These are phyloP conservation scores for Muraenolepis orangiensis DNA, from an alignment of 2,797 vertebrate species.

Conservation along the genomic window DNA sequence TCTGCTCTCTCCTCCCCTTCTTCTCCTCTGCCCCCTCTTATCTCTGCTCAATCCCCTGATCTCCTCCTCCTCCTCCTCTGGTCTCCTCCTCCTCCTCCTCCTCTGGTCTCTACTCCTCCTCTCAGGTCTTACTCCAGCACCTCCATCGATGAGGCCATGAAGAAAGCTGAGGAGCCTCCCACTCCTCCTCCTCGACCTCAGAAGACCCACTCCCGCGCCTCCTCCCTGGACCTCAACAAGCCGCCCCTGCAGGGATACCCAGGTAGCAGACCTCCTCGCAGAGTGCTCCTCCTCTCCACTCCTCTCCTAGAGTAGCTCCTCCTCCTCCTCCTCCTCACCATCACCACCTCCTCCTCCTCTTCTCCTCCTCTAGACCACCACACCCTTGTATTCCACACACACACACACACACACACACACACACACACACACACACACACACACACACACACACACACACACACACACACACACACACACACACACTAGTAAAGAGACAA, in stretches of 20 bases:
- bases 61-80: too few relatives aligned
- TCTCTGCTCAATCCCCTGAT: too few relatives aligned
- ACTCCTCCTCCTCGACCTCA: conserved; percentile 92
- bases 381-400: too few relatives aligned
- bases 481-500: too few relatives aligned
- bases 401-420: too few relatives aligned
- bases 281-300: not conserved
- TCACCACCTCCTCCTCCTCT: not conserved
- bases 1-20: too few relatives aligned
- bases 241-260: conserved; percentile 87
- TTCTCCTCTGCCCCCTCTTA: too few relatives aligned
- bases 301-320: not conserved
- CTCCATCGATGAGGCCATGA: conserved; percentile 90
- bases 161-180: conserved; percentile 90
- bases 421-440: too few relatives aligned
- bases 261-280: conserved; percentile 58
- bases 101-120: not conserved
- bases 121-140: conserved; percentile 93
- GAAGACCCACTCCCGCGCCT: conserved; percentile 94
- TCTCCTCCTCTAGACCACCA: not conserved
- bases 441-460: too few relatives aligned
- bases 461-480: too few relatives aligned
- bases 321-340: not conserved
- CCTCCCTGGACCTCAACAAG: conserved; percentile 96
- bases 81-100: too few relatives aligned